Conservation (phyloP, 1,140 invertebrate species). For the Nasonia vitripennis region DNA sequence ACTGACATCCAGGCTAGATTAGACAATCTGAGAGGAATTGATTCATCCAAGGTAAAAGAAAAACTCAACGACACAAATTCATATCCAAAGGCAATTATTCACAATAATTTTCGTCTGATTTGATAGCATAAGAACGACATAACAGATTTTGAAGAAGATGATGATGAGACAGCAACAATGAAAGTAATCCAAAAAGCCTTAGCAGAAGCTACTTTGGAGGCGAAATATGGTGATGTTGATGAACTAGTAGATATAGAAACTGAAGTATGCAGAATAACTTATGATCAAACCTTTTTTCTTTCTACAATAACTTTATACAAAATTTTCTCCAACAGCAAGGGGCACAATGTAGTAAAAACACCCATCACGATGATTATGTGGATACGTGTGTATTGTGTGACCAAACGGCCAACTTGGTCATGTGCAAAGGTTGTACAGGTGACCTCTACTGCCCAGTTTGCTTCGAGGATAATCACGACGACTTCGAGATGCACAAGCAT, state of each 20-base stretch:
- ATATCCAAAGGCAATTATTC: background rate
- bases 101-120: background rate
- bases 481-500: constrained; percentile 65
- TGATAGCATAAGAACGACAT: background rate
- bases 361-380: constrained; percentile 59
- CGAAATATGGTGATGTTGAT: constrained; percentile 60
- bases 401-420: constrained; percentile 58
- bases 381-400: constrained; percentile 66
- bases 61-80: background rate
- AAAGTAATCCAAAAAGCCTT: constrained; percentile 67
- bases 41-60: constrained; percentile 57
- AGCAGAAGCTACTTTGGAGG: constrained; percentile 65
- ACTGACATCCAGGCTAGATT: constrained; percentile 62
- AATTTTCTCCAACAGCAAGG: background rate
- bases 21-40: constrained; percentile 58
- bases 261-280: constrained; percentile 11
- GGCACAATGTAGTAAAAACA: constrained; percentile 40
- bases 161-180: constrained; percentile 60
- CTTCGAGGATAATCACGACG: constrained; percentile 67
- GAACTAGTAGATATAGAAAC: constrained; percentile 60
- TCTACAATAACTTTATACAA: background rate
- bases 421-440: constrained; percentile 63
- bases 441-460: constrained; percentile 67
- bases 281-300: background rate
- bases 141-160: constrained; percentile 57